Conservation (phyloP, 2,797 vertebrate genomes). For the Chromobotia macracanthus region DNA sequence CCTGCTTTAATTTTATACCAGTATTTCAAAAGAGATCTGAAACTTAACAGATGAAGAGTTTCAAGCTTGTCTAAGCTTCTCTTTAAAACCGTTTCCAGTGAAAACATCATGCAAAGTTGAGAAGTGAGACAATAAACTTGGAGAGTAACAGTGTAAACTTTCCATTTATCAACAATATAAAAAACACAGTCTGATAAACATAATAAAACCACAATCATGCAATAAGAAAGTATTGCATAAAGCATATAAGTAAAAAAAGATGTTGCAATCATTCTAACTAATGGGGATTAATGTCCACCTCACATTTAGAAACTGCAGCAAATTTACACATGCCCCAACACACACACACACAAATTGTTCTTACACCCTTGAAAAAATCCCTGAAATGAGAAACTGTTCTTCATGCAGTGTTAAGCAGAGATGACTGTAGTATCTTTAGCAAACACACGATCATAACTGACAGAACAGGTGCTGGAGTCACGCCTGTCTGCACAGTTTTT, state of each 20-base stretch:
- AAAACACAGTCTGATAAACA: neutral
- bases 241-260: too few species aligned
- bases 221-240: neutral
- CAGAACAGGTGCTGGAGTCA: constrained; percentile 44
- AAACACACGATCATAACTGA: constrained; percentile 34
- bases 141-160: too few species aligned
- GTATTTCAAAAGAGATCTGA: too few species aligned
- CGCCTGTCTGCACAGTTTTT: constrained; percentile 45
- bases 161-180: too few species aligned
- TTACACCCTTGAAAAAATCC: neutral
- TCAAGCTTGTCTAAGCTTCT: too few species aligned
- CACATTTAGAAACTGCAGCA: too few species aligned
- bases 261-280: too few species aligned
- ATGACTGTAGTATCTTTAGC: constrained; percentile 30
- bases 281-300: too few species aligned
- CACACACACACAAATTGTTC: neutral
- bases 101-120: too few species aligned
- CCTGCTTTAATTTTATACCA: neutral
- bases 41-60: too few species aligned
- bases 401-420: constrained; percentile 14
- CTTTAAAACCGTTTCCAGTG: neutral
- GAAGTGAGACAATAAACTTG: neutral
- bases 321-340: neutral
- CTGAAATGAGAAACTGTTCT: neutral
- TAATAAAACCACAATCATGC: neutral